phyloP scores from a whole-genome alignment of 2,113 vertebrate genomes.

The Oxyura jamaicensis region DNA sequence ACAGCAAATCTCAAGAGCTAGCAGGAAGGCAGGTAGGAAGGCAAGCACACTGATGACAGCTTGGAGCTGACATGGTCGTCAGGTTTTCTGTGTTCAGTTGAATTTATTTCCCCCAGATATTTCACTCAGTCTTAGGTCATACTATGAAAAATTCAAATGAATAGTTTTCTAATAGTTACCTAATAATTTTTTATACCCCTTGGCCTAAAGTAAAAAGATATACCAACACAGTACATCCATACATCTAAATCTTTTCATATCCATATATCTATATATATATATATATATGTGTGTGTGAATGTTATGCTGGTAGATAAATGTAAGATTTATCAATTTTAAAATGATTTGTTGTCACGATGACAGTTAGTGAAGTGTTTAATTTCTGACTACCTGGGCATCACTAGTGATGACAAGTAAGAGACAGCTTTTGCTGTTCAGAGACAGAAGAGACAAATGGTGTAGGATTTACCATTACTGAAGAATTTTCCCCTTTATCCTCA shows the following conservation, averaged over 20 bases:
- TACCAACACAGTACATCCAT: neutral
- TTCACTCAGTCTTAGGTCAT: neutral
- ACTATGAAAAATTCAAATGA: neutral
- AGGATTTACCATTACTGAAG: neutral
- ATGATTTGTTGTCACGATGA: neutral
- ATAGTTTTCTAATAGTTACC: neutral
- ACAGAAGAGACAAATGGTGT: neutral
- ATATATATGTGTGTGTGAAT: too few species aligned
- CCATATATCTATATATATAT: neutral
- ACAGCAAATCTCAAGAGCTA: neutral
- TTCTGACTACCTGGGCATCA: neutral
- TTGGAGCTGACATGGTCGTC: neutral
- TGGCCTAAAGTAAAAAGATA: neutral
- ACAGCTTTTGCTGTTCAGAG: neutral
- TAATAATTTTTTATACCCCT: neutral
- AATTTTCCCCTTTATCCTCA: neutral
- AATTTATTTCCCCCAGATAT: neutral
- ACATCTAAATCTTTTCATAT: neutral
- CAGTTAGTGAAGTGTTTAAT: neutral
- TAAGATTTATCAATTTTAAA: neutral
- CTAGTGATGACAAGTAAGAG: neutral
- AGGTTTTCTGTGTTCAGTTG: neutral
- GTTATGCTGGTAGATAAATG: neutral
- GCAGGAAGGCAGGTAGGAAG: neutral
- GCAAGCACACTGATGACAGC: neutral